A percentile compares a stretch with the other conserved stretches of the same genome.
Conservation (phyloP, 1,140 invertebrate genomes). For the Drosophila carrolli region DNA sequence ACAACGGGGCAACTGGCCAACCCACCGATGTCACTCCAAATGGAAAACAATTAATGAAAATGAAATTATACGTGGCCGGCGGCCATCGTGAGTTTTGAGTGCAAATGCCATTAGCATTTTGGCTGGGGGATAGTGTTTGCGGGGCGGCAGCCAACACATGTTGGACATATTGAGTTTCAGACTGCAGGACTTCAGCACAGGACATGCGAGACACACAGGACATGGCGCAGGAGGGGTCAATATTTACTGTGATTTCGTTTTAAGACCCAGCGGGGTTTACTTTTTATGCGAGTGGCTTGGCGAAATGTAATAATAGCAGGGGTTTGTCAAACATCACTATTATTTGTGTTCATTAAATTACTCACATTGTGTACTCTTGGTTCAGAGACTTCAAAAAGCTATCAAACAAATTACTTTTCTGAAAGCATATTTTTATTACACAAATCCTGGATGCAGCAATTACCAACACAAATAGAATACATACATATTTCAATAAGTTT, state of each 20-base stretch:
- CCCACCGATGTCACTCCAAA: constrained; percentile 21
- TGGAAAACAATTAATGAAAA: constrained; percentile 81
- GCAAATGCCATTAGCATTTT: constrained; percentile 73
- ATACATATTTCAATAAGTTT: too few relatives aligned
- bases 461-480: too few relatives aligned
- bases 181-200: constrained; percentile 3
- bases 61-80: constrained; percentile 73
- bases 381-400: too few relatives aligned
- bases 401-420: too few relatives aligned
- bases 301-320: not conserved
- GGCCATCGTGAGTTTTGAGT: constrained; percentile 75
- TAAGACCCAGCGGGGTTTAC: constrained; percentile 52
- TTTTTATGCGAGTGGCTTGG: not conserved
- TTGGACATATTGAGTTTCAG: constrained; percentile 71
- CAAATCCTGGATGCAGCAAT: too few relatives aligned
- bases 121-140: not conserved
- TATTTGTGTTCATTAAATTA: constrained; percentile 1
- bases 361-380: not conserved
- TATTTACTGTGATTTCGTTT: constrained; percentile 61
- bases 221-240: not conserved
- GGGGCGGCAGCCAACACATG: constrained; percentile 53
- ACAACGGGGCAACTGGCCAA: not conserved
- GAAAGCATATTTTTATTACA: too few relatives aligned
- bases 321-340: not conserved
- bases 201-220: constrained; percentile 10